Evolutionary conservation across 2,797 vertebrate genomes (phyloP), one percentile per base, ranked within the genome.

Genomic region (Acanthurus tractus): DNA sequence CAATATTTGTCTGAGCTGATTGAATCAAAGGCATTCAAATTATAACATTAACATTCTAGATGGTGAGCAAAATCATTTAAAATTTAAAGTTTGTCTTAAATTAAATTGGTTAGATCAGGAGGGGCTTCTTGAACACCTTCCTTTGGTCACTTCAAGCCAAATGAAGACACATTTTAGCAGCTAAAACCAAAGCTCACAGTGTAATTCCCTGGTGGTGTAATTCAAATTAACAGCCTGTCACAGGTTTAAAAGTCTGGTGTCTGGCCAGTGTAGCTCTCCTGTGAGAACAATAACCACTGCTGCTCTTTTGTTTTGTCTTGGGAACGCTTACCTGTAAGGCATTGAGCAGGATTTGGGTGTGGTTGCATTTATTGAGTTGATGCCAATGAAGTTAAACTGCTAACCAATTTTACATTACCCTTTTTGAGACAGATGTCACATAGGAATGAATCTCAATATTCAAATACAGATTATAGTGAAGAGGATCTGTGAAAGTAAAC

Each of bases 331-430:
- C 23, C n/a, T 63, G 61, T 61, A 22, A 46, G 53, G 34, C 61
- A 22, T 48, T 66, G 11, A 71, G 29, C 52, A 78, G 50, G 36
- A 23, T 79, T 50, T 70, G 52, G 68, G 40, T 68, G 76, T 75
- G 65, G 54, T 68, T 73, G 23, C 15, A 18, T 40, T 22, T 17
- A 25, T 6, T 2, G 13, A 11, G 2, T 23, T 5, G 42, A 54
- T 0, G 14, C 0, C 13, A 38, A 20, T 65, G 10, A n/a, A 20
- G n/a, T 18, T 54, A 62, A 34, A 40, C 48, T 73, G 23, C 63
- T 40, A 9, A 66, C 7, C 48, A 44, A 15, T 25, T 49, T 34
- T 74, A 14, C 17, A 53, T 45, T 13, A 14, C 12, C 10, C 4
- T 14, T 17, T 11, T 55, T n/a, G 10, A 56, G n/a, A 46, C 34